These are phyloP conservation scores for Aphelenchoides bicaudatus DNA, from an alignment of 2,888 invertebrate species.

Conservation along the genomic window DNA sequence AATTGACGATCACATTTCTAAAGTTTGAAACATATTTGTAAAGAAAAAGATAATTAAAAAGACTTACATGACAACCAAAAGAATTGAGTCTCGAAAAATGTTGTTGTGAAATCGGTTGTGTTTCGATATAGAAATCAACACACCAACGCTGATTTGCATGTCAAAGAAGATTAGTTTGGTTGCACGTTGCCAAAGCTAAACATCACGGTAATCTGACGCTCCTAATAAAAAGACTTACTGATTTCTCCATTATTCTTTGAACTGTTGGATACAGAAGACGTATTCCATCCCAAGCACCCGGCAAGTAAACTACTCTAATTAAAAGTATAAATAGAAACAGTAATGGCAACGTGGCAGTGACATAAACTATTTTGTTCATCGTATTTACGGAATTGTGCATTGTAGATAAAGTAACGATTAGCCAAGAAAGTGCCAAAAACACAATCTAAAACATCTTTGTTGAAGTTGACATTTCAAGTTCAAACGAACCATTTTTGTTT, in stretches of 20 bases:
- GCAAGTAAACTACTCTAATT: slow-evolving; percentile 21
- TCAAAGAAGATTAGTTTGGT: slow-evolving; percentile 24
- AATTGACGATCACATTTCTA: slow-evolving; percentile 22
- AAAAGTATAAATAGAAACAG: slow-evolving; percentile 16
- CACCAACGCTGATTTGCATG: slow-evolving; percentile 27
- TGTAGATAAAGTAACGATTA: slow-evolving; percentile 20
- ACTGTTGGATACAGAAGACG: slow-evolving; percentile 19
- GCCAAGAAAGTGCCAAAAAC: slow-evolving; percentile 21
- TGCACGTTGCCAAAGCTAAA: slow-evolving; percentile 24
- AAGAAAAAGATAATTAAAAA: neutral
- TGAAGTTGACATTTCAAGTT: no score
- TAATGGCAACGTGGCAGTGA: slow-evolving; percentile 22
- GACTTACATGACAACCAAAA: slow-evolving; percentile 21
- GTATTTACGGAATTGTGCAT: slow-evolving; percentile 24
- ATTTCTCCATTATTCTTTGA: slow-evolving; percentile 13
- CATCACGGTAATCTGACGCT: neutral
- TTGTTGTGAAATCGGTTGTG: slow-evolving; percentile 25
- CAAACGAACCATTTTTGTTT: slow-evolving; percentile 1
- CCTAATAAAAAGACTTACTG: slow-evolving; percentile 10
- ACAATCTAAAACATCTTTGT: slow-evolving; percentile 14
- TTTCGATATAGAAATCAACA: slow-evolving; percentile 23
- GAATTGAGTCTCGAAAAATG: slow-evolving; percentile 23
- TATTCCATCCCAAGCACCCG: slow-evolving; percentile 21
- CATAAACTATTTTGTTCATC: slow-evolving; percentile 23
- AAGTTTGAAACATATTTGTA: neutral